phyloP scores from a whole-genome alignment of 2,113 vertebrate species.

The Beaufortia kweichowensis region DNA sequence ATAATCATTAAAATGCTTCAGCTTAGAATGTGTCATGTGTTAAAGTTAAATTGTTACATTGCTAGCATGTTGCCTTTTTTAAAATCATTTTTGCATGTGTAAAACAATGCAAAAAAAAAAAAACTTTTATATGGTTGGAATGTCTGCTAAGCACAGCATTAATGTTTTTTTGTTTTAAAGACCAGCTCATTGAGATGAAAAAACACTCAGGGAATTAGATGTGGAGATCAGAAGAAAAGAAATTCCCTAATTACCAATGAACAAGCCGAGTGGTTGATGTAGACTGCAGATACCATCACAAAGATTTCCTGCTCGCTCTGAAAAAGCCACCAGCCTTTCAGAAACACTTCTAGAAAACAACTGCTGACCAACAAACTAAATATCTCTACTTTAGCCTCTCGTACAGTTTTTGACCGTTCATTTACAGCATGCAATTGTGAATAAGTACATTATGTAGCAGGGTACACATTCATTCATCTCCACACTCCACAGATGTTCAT shows the following conservation, averaged over 20 bases:
- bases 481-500: neutral
- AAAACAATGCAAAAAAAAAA: no score
- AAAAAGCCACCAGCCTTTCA: neutral
- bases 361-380: neutral
- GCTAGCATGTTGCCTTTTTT: no score
- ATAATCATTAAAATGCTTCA: no score
- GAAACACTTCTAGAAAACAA: neutral
- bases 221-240: neutral
- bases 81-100: no score
- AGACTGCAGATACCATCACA: neutral
- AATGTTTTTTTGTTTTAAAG: no score
- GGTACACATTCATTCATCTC: neutral
- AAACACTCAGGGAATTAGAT: neutral
- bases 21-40: no score
- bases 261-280: neutral
- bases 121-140: neutral
- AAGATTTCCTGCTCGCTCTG: neutral
- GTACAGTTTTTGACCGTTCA: no score
- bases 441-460: no score
- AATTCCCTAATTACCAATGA: conserved; percentile 25
- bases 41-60: no score
- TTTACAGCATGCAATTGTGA: no score
- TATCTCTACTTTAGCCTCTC: neutral
- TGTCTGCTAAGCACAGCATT: neutral
- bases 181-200: conserved; percentile 6